Percentiles rank a stretch among this genome's conserved stretches.
phyloP scores from a whole-genome alignment of 2,888 invertebrate species.

The Eupithecia vulgata region DNA sequence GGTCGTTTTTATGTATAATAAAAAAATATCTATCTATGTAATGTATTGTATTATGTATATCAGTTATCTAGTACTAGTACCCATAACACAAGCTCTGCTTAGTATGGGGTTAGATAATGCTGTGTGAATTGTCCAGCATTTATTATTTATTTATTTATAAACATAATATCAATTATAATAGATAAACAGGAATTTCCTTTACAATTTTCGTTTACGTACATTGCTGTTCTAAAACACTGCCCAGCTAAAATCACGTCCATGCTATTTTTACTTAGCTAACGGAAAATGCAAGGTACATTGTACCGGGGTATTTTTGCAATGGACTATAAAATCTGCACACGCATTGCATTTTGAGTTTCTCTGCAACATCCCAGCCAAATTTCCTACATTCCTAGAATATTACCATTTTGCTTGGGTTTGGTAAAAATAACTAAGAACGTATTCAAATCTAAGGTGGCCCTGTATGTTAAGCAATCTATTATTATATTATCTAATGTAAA shows the following conservation, averaged over 20 bases:
- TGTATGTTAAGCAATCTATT: too few relatives aligned
- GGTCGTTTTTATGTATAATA: too few relatives aligned
- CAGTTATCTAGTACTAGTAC: too few relatives aligned
- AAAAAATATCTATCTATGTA: too few relatives aligned
- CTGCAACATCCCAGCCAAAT: constrained; percentile 14
- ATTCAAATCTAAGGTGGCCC: too few relatives aligned
- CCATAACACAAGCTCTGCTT: too few relatives aligned
- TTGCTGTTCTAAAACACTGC: background rate
- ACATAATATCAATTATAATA: too few relatives aligned
- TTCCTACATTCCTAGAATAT: constrained; percentile 8
- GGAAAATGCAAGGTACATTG: background rate
- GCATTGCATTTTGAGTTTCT: constrained; percentile 12
- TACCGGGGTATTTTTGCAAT: constrained; percentile 10
- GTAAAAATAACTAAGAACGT: background rate
- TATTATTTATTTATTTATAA: too few relatives aligned
- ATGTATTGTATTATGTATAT: too few relatives aligned
- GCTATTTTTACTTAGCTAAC: background rate
- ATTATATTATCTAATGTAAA: too few relatives aligned
- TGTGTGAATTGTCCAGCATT: too few relatives aligned
- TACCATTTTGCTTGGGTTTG: background rate
- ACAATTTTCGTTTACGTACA: background rate
- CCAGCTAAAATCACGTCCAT: background rate
- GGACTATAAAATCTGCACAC: constrained; percentile 5
- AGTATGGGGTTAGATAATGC: too few relatives aligned
- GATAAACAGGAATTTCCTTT: background rate